Percentiles rank a stretch among this genome's conserved stretches.
Conservation (phyloP, 2,888 invertebrate species). For the Metallyticus violacea region DNA sequence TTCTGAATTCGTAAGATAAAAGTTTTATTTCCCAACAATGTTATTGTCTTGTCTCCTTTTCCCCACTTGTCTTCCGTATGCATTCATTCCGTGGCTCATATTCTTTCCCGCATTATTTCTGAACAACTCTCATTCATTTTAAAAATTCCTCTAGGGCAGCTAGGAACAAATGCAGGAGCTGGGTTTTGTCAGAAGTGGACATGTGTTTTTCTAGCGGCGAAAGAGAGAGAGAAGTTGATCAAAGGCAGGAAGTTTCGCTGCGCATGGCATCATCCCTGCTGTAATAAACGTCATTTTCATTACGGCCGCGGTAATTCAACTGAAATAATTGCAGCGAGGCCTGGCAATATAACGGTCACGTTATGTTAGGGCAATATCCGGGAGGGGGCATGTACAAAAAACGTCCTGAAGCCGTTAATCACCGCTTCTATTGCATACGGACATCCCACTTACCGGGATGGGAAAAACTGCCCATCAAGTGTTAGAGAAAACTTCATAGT, state of each 20-base stretch:
- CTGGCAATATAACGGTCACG: neutral
- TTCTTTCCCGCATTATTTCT: too few species aligned
- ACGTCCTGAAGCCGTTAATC: neutral
- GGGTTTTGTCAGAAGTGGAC: too few species aligned
- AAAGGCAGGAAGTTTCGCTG: neutral
- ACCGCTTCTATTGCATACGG: neutral
- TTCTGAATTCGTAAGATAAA: too few species aligned
- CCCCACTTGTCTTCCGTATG: too few species aligned
- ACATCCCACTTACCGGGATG: neutral
- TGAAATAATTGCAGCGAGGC: neutral
- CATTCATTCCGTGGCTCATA: too few species aligned
- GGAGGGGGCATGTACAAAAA: neutral
- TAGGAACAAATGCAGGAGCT: too few species aligned
- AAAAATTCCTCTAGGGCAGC: neutral
- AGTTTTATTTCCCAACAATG: too few species aligned
- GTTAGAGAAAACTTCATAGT: neutral
- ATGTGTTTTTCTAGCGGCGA: neutral
- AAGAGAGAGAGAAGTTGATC: neutral
- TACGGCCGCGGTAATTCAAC: neutral
- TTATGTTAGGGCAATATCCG: too few species aligned
- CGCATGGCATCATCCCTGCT: neutral
- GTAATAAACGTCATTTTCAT: neutral
- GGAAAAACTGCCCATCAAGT: neutral
- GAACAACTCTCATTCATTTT: neutral
- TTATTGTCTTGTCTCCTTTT: too few species aligned